Conservation (phyloP, 2,113 vertebrate genomes). For the Recurvirostra avosetta region DNA sequence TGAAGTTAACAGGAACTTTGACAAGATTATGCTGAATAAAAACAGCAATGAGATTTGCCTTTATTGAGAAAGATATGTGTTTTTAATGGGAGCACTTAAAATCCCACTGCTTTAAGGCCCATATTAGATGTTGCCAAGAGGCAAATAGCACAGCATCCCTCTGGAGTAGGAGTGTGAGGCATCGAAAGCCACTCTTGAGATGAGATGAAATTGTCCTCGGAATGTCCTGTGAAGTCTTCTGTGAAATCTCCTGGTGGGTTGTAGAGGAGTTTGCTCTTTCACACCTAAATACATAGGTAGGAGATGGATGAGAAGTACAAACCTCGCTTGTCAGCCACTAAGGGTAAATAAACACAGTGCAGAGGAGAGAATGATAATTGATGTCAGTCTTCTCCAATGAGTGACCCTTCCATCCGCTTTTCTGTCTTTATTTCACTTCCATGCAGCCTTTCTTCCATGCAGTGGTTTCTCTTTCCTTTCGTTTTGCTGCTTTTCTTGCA, state of each 20-base stretch:
- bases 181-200: background rate
- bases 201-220: background rate
- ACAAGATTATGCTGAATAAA: background rate
- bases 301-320: background rate
- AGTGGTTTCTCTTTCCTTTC: background rate
- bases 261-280: background rate
- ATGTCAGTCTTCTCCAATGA: background rate
- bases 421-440: background rate
- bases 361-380: background rate
- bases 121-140: background rate
- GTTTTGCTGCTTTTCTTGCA: background rate
- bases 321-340: background rate
- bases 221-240: background rate
- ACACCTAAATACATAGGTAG: background rate
- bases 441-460: background rate
- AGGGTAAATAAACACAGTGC: background rate
- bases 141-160: background rate
- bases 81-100: background rate
- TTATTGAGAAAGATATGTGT: background rate
- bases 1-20: background rate
- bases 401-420: background rate
- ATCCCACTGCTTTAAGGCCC: background rate
- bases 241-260: background rate
- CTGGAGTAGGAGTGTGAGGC: background rate
- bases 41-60: background rate